phyloP scores from a whole-genome alignment of 64 coral and sea anemone genomes.

The Pocillopora verrucosa region DNA sequence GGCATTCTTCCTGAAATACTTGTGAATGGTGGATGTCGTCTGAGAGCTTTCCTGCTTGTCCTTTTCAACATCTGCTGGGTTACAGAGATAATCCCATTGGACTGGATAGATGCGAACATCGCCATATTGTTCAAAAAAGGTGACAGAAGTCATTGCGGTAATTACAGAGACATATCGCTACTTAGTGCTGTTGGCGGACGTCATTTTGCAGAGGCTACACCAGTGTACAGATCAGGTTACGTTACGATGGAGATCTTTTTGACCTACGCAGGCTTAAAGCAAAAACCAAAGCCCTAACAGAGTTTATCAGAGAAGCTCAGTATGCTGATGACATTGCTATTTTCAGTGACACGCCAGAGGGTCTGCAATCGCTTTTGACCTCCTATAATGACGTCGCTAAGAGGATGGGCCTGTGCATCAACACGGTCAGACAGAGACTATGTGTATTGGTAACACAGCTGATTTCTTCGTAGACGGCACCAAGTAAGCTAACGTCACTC shows the following conservation, averaged over 20 bases:
- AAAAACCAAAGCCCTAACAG: conserved; percentile 49
- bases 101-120: conserved; percentile 37
- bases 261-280: conserved; percentile 32
- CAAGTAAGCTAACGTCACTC: conserved; percentile 29
- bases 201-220: too few species aligned
- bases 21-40: conserved; percentile 58
- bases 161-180: conserved; percentile 58
- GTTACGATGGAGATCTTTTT: conserved; percentile 26
- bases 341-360: conserved; percentile 50
- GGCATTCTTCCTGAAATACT: conserved; percentile 64
- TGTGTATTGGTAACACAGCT: conserved; percentile 23
- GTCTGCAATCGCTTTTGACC: conserved; percentile 31
- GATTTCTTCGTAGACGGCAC: conserved; percentile 47
- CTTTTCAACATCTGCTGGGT: conserved; percentile 54
- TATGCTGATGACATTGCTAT: conserved; percentile 54
- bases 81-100: conserved; percentile 48
- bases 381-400: conserved; percentile 22
- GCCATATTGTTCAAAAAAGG: conserved; percentile 59
- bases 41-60: conserved; percentile 61
- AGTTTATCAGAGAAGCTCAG: conserved; percentile 50
- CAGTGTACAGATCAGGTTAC: conserved; percentile 3
- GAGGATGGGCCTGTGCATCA: conserved; percentile 23
- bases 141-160: conserved; percentile 35
- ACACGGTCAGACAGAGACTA: conserved; percentile 49
- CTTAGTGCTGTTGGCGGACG: too few species aligned